Evolutionary conservation across 1,140 invertebrate genomes (phyloP).

Genomic region (Meloidogyne chitwoodi): DNA sequence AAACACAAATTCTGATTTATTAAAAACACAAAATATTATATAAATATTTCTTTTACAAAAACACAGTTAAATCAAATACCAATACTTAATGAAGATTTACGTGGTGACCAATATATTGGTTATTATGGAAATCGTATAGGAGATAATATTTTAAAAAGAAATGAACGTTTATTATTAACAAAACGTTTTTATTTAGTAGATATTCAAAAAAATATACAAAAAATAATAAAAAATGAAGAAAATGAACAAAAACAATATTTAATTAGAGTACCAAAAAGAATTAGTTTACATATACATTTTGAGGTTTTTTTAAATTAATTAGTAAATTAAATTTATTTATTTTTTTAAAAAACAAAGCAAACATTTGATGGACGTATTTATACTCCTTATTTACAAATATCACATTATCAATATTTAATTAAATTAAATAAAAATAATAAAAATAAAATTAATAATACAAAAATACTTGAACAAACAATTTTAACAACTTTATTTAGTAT

Average conservation of each 20-base stretch:
- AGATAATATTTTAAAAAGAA: not conserved
- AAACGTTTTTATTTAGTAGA: slow-evolving; percentile 50
- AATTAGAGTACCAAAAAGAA: slow-evolving; percentile 47
- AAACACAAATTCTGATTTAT: no score
- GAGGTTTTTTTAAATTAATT: slow-evolving; percentile 28
- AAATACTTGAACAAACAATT: not conserved
- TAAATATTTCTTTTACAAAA: not conserved
- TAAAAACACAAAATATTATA: no score
- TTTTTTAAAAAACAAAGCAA: slow-evolving; percentile 24
- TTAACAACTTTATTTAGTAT: slow-evolving; percentile 30
- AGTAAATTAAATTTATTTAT: not conserved
- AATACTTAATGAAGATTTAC: slow-evolving; percentile 51
- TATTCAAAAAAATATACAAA: slow-evolving; percentile 22
- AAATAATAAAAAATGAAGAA: slow-evolving; percentile 4
- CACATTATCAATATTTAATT: slow-evolving; percentile 48
- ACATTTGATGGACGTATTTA: slow-evolving; percentile 60
- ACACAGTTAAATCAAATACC: slow-evolving; percentile 46
- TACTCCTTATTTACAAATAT: slow-evolving; percentile 61
- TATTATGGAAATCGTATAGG: slow-evolving; percentile 37
- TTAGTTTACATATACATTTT: slow-evolving; percentile 57
- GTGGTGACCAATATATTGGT: slow-evolving; percentile 23
- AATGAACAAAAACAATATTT: slow-evolving; percentile 16
- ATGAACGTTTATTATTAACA: slow-evolving; percentile 43
- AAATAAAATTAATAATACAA: not conserved
- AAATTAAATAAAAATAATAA: not conserved